Percentiles rank a stretch among this genome's conserved stretches.
phyloP scores from a whole-genome alignment of 2,888 invertebrate genomes.

The Cylindroiulus punctatus region DNA sequence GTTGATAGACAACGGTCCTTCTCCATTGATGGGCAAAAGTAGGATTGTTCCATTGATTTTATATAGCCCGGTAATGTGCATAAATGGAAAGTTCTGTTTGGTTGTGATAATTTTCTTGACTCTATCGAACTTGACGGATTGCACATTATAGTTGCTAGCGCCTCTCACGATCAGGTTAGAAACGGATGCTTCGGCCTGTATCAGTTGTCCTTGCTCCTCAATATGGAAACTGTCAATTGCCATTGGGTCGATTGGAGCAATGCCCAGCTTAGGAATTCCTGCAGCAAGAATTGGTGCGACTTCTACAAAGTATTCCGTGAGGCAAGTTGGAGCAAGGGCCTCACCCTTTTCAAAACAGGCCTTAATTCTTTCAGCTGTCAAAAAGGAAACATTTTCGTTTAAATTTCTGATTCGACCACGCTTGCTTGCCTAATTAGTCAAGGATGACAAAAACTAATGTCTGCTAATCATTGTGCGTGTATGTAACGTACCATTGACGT shows the following conservation, averaged over 20 bases:
- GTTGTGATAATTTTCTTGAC: not conserved
- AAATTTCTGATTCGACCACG: not conserved
- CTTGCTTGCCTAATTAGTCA: not conserved
- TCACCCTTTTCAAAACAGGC: not conserved
- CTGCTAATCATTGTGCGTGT: not conserved
- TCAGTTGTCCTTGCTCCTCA: conserved; percentile 14
- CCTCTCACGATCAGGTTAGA: conserved; percentile 35
- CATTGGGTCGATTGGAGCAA: conserved; percentile 53
- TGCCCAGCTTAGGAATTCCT: conserved; percentile 22
- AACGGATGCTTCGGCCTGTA: conserved; percentile 49
- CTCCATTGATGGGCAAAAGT: conserved; percentile 52
- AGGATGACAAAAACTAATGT: too few relatives aligned
- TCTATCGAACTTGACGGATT: not conserved
- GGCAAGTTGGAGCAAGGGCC: not conserved
- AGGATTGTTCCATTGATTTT: conserved; percentile 44
- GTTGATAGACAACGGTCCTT: conserved; percentile 43
- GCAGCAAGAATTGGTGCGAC: not conserved
- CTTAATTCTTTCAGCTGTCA: not conserved
- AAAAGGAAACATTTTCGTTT: not conserved
- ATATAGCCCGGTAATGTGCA: conserved; percentile 40
- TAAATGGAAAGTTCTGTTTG: not conserved
- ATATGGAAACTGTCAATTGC: not conserved
- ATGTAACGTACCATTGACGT: not conserved
- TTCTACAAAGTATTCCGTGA: not conserved
- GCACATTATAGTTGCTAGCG: not conserved